Base-by-base conservation (phyloP, 2,113 vertebrate genomes). In the Haliaeetus leucogaster region DNA sequence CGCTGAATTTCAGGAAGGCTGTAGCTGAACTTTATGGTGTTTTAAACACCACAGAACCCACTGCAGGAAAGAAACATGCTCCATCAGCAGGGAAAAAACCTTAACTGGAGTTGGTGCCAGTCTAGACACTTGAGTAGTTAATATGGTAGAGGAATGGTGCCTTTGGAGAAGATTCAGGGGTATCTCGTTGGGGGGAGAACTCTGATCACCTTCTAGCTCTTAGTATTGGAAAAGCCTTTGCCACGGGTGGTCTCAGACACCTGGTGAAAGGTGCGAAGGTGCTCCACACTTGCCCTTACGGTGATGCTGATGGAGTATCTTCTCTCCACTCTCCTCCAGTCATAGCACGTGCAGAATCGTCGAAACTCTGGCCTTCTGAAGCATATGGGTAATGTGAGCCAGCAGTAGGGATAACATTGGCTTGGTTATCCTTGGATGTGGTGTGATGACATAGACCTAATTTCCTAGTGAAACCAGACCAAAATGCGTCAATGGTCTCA, bases 401-500 rank as follows among this genome's bases (percentile, higher is more conserved):
- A 10, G 32, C 1, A 1, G 34, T 22, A 53, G 52, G 19, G 61
- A 13, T 62, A 32, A 5, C 34, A 21, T 2, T 36, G 43, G 26
- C 42, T 71, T 7, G 13, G 15, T 62, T 82, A 19, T 40, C 32
- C 34, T 88, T 71, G 67, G 29, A 70, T 0, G 0, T 8, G 4
- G 8, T 58, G 32, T 45, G 36, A 32, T 70, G 62, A 13, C 1
- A 3, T 16, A 55, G 30, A 56, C 25, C 18, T 43, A 9, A 83
- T 83, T 48, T 76, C 10, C 34, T 70, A 26, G 14, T 70, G 50
- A 68, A 82, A 79, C 27, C 9, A 63, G 61, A 45, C 45, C 38
- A 40, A 45, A 55, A 26, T 36, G 25, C 0, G 0, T 25, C 61
- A n/a, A 0, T 32, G 26, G 17, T 43, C 40, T 76, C 34, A 13